Evolutionary conservation across 2,888 invertebrate species (phyloP).

Genomic region (Trichogramma dendrolimi): DNA sequence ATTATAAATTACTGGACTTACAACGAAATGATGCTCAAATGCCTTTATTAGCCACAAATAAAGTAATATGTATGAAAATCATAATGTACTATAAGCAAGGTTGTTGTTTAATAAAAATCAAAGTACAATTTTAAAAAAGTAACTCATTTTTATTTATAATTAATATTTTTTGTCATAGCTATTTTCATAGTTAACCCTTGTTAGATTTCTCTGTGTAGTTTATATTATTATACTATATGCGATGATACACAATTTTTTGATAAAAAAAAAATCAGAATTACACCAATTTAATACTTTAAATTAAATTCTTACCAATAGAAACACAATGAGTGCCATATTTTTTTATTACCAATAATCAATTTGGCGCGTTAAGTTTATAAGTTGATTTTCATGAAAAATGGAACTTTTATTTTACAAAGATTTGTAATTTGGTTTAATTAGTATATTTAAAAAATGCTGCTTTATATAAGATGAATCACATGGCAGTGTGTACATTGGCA

Average conservation of each 20-base stretch:
- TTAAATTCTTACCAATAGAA: no score
- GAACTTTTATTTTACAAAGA: no score
- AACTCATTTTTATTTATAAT: slow-evolving; percentile 28
- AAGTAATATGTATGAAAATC: slow-evolving; percentile 1
- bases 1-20: background rate
- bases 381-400: no score
- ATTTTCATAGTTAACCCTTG: slow-evolving; percentile 35
- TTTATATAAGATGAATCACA: no score
- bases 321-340: no score
- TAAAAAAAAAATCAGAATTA: slow-evolving; percentile 17
- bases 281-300: background rate
- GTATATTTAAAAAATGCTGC: no score
- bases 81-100: slow-evolving; percentile 13
- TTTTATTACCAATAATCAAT: no score
- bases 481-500: no score
- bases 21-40: slow-evolving; percentile 5
- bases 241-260: slow-evolving; percentile 4
- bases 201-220: slow-evolving; percentile 30
- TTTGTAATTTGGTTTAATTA: no score
- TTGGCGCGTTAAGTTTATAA: no score
- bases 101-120: slow-evolving; percentile 10
- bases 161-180: slow-evolving; percentile 39
- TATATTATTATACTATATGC: slow-evolving; percentile 21
- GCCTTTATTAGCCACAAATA: slow-evolving; percentile 9
- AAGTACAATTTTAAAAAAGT: slow-evolving; percentile 27